Evolutionary conservation across 1,140 invertebrate genomes (phyloP).

Genomic region (Latrodectus geometricus): DNA sequence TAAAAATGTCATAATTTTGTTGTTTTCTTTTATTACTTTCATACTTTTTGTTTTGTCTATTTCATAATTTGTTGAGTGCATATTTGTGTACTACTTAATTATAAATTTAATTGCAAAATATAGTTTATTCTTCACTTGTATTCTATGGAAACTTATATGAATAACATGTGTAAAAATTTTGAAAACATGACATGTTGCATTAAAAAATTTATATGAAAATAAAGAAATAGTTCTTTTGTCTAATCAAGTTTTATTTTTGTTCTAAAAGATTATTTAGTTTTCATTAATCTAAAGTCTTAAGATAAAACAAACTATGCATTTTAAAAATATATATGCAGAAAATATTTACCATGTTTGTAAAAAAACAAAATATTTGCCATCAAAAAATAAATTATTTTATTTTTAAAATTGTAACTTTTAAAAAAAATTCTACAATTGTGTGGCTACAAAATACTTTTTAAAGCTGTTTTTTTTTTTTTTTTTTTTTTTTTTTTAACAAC

Average conservation of each 20-base stretch:
- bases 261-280: not conserved
- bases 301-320: too few species aligned
- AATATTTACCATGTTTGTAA: too few species aligned
- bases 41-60: conserved; percentile 3
- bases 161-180: not conserved
- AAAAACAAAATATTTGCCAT: too few species aligned
- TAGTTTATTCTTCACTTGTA: not conserved
- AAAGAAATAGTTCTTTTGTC: not conserved
- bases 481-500: too few species aligned
- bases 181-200: not conserved
- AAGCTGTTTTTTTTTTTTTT: too few species aligned
- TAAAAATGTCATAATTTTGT: not conserved
- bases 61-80: conserved; percentile 29
- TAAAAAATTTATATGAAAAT: not conserved
- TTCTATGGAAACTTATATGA: not conserved
- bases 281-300: not conserved
- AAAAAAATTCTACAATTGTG: too few species aligned
- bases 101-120: not conserved
- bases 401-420: too few species aligned
- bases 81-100: conserved; percentile 36
- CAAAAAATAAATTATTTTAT: too few species aligned
- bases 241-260: not conserved
- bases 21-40: conserved; percentile 20
- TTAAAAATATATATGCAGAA: too few species aligned
- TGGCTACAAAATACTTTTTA: too few species aligned